Evolutionary conservation across 2,888 invertebrate species (phyloP), one percentile per base, ranked within the genome.

Genomic region (Leptodirus hochenwartii): DNA sequence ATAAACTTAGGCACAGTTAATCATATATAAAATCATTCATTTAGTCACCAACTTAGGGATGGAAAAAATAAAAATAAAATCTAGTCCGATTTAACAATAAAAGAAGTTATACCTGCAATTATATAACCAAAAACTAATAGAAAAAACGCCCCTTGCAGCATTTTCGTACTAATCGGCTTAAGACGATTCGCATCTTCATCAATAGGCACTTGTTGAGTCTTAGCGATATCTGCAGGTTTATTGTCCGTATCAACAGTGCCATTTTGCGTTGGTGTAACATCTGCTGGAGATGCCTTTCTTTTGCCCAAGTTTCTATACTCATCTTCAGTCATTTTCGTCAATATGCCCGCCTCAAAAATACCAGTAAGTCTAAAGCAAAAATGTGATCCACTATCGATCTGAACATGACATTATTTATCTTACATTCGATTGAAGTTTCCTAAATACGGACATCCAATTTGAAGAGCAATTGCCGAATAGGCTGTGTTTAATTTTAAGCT

Each of bases 401-500:
- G 20, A 20, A 6, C n/a, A 26, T 20, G n/a, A 13, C 8, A 27
- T 33, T n/a, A 13, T 14, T 25, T 9, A 32, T 17, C 13, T 59
- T 55, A 78, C 78, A 75, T 69, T 49, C 64, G 62, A 47, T 79
- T 77, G 31, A 79, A 64, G 37, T 74, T 74, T 43, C 76, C 73
- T 22, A 75, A 56, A 45, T 69, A 79, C 2, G 78, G 78, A 43
- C 77, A 77, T 9, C 79, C 79, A 27, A 71, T 63, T 58, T 78
- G 79, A 31, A 79, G 57, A 1, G 78, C 78, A 23, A 79, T 74
- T 0, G 78, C 78, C 0, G 79, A 79, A 47, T 79, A 79, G 23
- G 77, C 64, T 0, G 78, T 79, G 41, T 75, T 76, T 6, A 79
- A 54, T 50, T 78, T 78, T 46, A 78, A 75, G 42, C 78, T 78